Evolutionary conservation across 1,140 invertebrate genomes (phyloP), one percentile per base, ranked within the genome.

Genomic region (Drosophila seguyi): DNA sequence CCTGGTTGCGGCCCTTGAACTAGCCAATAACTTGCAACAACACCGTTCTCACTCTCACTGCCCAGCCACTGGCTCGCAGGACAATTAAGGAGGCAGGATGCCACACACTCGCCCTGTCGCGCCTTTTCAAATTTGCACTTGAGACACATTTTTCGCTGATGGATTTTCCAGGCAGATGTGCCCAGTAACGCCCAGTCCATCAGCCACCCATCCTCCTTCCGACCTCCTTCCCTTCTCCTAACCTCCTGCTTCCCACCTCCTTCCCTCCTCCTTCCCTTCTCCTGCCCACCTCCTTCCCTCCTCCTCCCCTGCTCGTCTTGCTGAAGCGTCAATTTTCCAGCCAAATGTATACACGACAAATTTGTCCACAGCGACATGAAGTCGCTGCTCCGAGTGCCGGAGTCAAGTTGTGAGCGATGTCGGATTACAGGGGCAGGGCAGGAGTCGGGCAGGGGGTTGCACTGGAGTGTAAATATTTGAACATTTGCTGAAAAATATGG

Each of bases 401-500:
- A 88, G 84, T 88, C 85, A 88, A 88, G 85, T 90, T 90, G 67
- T 67, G 69, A 84, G 67, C 76, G 79, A 42, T 56, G 68, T 88
- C 84, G 79, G 82, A 90, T 88, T 88, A 88, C 84, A 79, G 63
- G 57, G 27, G 18, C 10, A 0, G n/a, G 36, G 27, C 0, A 25
- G 22, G 44, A 6, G 22, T 22, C n/a, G 14, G 44, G 14, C 22
- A 44, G n/a, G 80, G 80, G 59, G 84, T 68, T 44, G 60, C 65
- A 63, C 42, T 20, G 45, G 22, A 44, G 58, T 90, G 68, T 81
- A 90, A 90, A 88, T 88, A 88, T 88, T 88, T 88, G 84, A 88
- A 90, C 84, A 88, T 88, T 88, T 88, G 84, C 60, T 60, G 65
- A 84, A 88, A 88, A 88, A 88, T 88, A 88, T 88, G 84, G 85